These are phyloP conservation scores for Ferrisia virgata DNA, from an alignment of 2,888 invertebrate species.

Conservation along the genomic window DNA sequence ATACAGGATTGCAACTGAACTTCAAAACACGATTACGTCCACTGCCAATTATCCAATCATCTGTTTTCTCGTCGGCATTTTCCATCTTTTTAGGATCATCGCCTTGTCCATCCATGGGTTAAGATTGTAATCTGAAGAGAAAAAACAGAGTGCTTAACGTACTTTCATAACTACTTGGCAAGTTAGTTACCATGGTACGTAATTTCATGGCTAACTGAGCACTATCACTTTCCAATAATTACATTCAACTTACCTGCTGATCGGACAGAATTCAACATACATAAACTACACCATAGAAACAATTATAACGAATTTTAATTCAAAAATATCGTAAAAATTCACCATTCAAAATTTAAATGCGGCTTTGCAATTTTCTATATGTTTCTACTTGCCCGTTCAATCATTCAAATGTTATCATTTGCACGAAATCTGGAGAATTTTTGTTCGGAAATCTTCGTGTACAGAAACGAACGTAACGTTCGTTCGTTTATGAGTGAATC, in stretches of 20 bases:
- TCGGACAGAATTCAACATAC: not conserved
- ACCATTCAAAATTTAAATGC: not conserved
- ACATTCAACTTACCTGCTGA: not conserved
- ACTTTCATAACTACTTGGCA: not conserved
- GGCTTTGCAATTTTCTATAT: not conserved
- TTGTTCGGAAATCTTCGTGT: no score
- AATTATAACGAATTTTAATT: not conserved
- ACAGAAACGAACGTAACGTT: not conserved
- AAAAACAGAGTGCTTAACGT: not conserved
- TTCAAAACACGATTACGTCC: constrained; percentile 44
- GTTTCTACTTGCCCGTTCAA: constrained; percentile 11
- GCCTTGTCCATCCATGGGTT: not conserved
- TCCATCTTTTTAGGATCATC: not conserved
- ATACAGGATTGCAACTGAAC: constrained; percentile 46
- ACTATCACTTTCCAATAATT: not conserved
- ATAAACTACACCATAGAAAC: not conserved
- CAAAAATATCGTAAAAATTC: not conserved
- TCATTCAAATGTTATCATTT: not conserved
- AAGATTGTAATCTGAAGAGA: not conserved
- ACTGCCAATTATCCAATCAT: constrained; percentile 46
- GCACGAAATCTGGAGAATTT: not conserved
- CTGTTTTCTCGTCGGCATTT: constrained; percentile 9
- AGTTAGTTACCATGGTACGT: constrained; percentile 32
- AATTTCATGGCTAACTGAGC: not conserved
- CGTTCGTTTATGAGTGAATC: no score